Evolutionary conservation across 2,797 vertebrate species (phyloP).

Genomic region (Alfaro cultratus): DNA sequence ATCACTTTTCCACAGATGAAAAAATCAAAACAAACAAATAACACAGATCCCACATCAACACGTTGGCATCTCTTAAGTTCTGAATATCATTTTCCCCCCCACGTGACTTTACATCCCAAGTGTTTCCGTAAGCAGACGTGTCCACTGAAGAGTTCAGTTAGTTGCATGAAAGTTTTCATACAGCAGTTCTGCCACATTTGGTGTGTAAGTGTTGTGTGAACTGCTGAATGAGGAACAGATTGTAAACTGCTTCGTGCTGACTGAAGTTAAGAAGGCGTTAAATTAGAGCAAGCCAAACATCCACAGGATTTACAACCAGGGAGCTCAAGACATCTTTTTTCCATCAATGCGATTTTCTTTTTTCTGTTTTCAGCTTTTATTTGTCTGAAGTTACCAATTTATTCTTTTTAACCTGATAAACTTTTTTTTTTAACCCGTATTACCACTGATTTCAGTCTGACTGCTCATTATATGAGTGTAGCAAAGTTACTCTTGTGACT

Average conservation of each 20-base stretch:
- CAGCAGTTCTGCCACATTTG: neutral
- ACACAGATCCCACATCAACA: neutral
- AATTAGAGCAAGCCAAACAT: neutral
- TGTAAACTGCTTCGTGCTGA: neutral
- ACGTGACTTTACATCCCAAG: neutral
- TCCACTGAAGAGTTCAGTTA: neutral
- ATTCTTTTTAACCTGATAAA: neutral
- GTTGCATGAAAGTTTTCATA: neutral
- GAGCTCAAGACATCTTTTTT: neutral
- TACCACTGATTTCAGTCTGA: neutral
- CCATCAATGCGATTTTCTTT: neutral
- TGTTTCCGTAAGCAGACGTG: neutral
- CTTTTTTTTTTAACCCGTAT: neutral
- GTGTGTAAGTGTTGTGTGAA: conserved; percentile 7
- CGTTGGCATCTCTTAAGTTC: neutral
- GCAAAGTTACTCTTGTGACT: neutral
- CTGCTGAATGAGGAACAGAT: conserved; percentile 3
- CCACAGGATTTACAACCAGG: conserved; percentile 3
- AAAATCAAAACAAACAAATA: neutral
- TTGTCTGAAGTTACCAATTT: neutral
- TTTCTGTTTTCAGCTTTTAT: neutral
- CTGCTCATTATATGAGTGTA: neutral
- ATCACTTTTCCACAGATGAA: neutral
- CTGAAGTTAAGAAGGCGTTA: conserved; percentile 1
- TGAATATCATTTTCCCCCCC: neutral